Conservation (phyloP, 35 echinoderm and acorn worm species). For the Patiria miniata region DNA sequence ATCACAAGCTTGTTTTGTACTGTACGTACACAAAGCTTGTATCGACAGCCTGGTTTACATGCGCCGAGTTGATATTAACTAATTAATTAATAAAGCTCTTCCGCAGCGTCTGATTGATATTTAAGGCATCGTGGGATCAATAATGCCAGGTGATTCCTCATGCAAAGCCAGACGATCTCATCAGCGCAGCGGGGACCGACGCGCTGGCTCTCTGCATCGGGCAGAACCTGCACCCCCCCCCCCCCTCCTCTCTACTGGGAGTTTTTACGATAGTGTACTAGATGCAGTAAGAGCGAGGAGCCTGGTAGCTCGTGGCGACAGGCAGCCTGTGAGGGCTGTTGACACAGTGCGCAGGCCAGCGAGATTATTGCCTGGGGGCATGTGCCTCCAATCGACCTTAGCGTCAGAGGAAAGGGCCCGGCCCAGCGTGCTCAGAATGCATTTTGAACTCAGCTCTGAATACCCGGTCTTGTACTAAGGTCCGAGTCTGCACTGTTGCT, state of each 20-base stretch:
- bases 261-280: no score
- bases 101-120: slow-evolving; percentile 15
- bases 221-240: no score
- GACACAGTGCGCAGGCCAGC: neutral
- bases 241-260: no score
- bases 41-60: no score
- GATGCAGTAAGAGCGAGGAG: neutral
- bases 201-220: no score
- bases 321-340: slow-evolving; percentile 19
- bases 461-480: no score
- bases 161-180: neutral
- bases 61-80: neutral
- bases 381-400: slow-evolving; percentile 5
- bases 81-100: slow-evolving; percentile 22
- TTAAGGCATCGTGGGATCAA: slow-evolving; percentile 6
- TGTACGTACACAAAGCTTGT: no score
- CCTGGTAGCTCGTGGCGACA: neutral
- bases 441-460: no score
- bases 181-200: neutral
- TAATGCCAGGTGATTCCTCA: slow-evolving; percentile 28
- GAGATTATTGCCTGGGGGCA: slow-evolving; percentile 11
- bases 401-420: no score
- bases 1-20: no score
- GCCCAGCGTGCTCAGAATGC: no score
- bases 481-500: no score